Evolutionary conservation across 2,888 invertebrate species (phyloP).

Genomic region (Lasioglossum pauxillum): DNA sequence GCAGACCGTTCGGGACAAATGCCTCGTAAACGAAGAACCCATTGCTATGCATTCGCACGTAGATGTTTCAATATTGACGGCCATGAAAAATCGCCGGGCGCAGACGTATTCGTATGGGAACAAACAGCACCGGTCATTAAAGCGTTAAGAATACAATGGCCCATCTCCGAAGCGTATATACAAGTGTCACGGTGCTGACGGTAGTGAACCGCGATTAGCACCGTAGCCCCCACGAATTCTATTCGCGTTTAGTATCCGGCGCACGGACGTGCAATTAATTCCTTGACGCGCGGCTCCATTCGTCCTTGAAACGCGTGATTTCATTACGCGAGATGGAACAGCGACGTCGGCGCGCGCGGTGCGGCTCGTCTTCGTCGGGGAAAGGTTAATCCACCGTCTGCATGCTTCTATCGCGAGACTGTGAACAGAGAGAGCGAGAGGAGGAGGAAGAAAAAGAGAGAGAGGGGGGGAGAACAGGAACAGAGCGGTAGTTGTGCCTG

Average conservation of each 20-base stretch:
- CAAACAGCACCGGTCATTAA: not conserved
- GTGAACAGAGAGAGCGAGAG: not conserved
- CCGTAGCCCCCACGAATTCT: not conserved
- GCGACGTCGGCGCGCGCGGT: not conserved
- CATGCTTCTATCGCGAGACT: constrained; percentile 32
- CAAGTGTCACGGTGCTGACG: not conserved
- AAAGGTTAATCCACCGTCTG: constrained; percentile 57
- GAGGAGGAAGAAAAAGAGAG: too few species aligned
- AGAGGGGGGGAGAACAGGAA: not conserved
- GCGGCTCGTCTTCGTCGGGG: constrained; percentile 26
- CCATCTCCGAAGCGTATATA: not conserved
- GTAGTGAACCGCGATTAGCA: not conserved
- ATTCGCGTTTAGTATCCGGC: not conserved
- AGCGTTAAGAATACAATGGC: constrained; percentile 4
- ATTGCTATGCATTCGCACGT: not conserved
- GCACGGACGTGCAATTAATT: constrained; percentile 33
- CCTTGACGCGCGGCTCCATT: constrained; percentile 30
- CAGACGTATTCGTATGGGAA: not conserved
- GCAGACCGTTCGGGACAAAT: not conserved
- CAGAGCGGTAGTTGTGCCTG: constrained; percentile 34
- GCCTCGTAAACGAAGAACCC: not conserved
- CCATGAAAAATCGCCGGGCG: not conserved
- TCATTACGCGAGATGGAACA: constrained; percentile 55
- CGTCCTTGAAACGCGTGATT: constrained; percentile 57
- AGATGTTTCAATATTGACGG: not conserved